Percentiles rank a stretch among this genome's conserved stretches.
phyloP scores from a whole-genome alignment of 2,113 vertebrate genomes.

The Podarcis cretensis region DNA sequence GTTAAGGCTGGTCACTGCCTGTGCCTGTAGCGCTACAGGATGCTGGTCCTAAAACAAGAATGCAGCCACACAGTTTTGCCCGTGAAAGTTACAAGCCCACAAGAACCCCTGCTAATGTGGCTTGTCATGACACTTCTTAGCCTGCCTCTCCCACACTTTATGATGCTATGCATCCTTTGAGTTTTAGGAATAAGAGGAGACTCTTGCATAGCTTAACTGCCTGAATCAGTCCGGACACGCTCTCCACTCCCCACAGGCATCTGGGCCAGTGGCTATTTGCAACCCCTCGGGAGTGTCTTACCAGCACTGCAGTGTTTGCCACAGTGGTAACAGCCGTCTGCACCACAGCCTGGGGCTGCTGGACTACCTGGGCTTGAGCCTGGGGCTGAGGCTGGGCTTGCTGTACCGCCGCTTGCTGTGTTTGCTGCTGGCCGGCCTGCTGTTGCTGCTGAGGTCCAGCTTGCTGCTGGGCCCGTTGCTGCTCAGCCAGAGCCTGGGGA shows the following conservation, averaged over 20 bases:
- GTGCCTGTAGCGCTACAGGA: not conserved
- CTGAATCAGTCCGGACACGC: no score
- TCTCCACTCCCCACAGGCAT: not conserved
- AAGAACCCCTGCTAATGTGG: not conserved
- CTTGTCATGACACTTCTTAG: not conserved
- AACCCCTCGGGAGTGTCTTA: slow-evolving; percentile 72
- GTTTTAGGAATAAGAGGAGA: not conserved
- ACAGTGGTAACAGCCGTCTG: slow-evolving; percentile 84
- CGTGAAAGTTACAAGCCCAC: not conserved
- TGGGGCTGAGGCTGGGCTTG: slow-evolving; percentile 76
- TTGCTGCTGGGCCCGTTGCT: slow-evolving; percentile 88
- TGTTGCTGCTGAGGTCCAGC: slow-evolving; percentile 79
- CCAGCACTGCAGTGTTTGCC: slow-evolving; percentile 90
- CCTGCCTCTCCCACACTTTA: not conserved
- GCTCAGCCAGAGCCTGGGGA: slow-evolving; percentile 87
- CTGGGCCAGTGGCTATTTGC: slow-evolving; percentile 27
- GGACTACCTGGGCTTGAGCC: slow-evolving; percentile 68
- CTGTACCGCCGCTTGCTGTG: slow-evolving; percentile 69
- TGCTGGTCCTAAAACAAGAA: not conserved
- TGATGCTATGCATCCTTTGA: not conserved
- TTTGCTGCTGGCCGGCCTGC: slow-evolving; percentile 72
- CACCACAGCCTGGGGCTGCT: slow-evolving; percentile 79
- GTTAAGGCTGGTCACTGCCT: not conserved
- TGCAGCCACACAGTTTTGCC: not conserved
- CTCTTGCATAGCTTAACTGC: not conserved